Base-by-base conservation (phyloP, 2,113 vertebrate species). In the Megaceryle torquata region DNA sequence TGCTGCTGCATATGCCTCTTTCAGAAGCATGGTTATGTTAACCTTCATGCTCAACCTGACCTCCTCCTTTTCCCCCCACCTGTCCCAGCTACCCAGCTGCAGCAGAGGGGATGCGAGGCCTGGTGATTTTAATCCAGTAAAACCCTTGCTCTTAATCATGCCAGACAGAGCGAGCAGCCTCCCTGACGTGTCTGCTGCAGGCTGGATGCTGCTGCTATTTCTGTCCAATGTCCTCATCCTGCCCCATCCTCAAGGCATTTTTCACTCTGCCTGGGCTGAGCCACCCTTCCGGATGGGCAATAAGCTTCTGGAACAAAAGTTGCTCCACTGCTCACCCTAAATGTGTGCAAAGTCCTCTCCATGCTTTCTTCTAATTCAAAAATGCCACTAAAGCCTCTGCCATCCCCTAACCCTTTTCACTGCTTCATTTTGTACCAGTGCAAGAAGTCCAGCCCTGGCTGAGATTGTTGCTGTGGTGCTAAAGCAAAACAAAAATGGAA, bases 41-140 rank as follows among this genome's bases (percentile, higher is more conserved):
- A 13, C 85, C 65, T 93, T 84, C 17, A 0, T 35, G 28, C 41
- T 63, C 82, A 53, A 4, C 33, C 57, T 3, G 3, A 24, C 46
- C 57, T n/a, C 57, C 9, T 74, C 51, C 39, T 72, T 46, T 39
- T 75, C 53, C 33, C 64, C 48, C 65, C 6, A 3, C 12, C 57
- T 2, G 2, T 17, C 43, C 70, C 67, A 2, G 61, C 91, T 68
- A 14, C 57, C 11, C 56, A 25, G 74, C 63, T 5, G 13, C 68
- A 35, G 92, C 79, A 6, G 50, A 74, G 71, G 61, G 79, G 44
- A 81, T 25, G 59, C 2, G 3, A 53, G 78, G 75, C 64, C 74
- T 28, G 70, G 76, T 14, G 0, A 15, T 51, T 89, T 94, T 97
- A 97, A 97, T 97, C 95, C 96, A 61, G 93, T 89, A 95, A 96